Conservation (phyloP, 2,113 vertebrate species). For the Porphyrio hochstetteri region DNA sequence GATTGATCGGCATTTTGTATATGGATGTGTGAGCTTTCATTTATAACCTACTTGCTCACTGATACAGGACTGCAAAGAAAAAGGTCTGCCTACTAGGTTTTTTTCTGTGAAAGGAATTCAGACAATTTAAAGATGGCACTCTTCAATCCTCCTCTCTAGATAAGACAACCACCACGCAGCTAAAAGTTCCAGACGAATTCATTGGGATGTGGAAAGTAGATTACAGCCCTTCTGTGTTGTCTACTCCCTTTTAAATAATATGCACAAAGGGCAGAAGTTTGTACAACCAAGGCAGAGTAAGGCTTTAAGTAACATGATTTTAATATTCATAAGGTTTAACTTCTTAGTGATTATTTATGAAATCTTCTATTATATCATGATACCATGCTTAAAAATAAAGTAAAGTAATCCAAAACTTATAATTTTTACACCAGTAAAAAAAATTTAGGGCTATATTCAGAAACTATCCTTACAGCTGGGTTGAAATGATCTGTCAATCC, state of each 20-base stretch:
- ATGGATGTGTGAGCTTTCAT: neutral
- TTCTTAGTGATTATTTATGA: neutral
- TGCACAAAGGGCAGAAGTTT: neutral
- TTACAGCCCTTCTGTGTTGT: neutral
- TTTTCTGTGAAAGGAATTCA: neutral
- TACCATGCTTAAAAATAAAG: slow-evolving; percentile 1
- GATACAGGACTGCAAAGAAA: neutral
- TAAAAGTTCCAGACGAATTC: neutral
- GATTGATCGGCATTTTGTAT: slow-evolving; percentile 57
- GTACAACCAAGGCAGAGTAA: neutral
- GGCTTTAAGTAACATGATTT: slow-evolving; percentile 18
- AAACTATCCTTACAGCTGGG: neutral
- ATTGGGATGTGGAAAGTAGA: neutral
- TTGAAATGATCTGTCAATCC: neutral
- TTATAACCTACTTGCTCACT: neutral
- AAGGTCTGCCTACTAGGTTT: neutral
- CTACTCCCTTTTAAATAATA: neutral
- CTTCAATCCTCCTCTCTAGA: neutral
- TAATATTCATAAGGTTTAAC: slow-evolving; percentile 51
- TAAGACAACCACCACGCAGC: neutral
- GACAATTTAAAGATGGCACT: neutral
- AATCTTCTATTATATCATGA: neutral
- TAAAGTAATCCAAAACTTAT: neutral
- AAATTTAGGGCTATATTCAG: neutral
- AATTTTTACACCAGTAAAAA: neutral